phyloP scores from a whole-genome alignment of 2,888 invertebrate genomes.

The Drosophila acutilabella region DNA sequence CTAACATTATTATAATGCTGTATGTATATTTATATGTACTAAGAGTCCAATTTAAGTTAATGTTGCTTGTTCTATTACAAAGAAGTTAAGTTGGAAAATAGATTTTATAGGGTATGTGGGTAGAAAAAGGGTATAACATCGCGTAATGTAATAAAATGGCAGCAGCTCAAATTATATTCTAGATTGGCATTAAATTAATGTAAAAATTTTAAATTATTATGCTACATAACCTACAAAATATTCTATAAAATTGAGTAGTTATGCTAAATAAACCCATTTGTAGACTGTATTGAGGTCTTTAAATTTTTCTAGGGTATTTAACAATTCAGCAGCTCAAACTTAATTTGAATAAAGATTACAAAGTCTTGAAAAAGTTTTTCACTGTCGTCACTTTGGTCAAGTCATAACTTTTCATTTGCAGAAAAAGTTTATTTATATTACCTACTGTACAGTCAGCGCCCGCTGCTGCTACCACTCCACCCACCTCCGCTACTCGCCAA shows the following conservation, averaged over 20 bases:
- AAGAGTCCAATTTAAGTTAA: slow-evolving; percentile 24
- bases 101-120: background rate
- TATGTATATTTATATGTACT: background rate
- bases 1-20: background rate
- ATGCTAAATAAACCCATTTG: no score
- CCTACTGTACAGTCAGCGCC: slow-evolving; percentile 15
- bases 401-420: slow-evolving; percentile 50
- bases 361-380: slow-evolving; percentile 28
- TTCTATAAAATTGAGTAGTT: no score
- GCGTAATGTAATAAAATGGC: no score
- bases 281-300: no score
- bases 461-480: background rate
- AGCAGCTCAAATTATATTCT: no score
- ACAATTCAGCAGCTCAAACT: background rate
- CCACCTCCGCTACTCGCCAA: background rate
- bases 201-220: no score
- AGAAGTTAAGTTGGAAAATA: slow-evolving; percentile 25
- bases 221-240: no score
- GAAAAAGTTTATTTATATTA: slow-evolving; percentile 40
- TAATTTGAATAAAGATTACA: background rate
- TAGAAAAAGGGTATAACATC: background rate
- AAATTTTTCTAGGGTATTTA: background rate
- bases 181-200: no score
- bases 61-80: slow-evolving; percentile 18
- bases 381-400: slow-evolving; percentile 14